Evolutionary conservation across 2,113 vertebrate species (phyloP), one percentile per base, ranked within the genome.

Genomic region (Coracopsis vasa): DNA sequence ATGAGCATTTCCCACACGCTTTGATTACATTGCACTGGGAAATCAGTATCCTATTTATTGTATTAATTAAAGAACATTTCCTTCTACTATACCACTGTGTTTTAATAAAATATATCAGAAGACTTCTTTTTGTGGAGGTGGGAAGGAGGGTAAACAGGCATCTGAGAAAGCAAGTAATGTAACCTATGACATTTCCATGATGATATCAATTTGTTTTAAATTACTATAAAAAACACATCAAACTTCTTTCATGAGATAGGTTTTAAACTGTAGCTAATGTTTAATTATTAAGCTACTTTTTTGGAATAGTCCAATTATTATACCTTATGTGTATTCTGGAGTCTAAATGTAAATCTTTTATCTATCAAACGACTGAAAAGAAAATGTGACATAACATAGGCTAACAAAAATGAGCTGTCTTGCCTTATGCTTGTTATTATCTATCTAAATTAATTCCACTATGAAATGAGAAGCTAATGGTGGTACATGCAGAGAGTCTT

Each of bases 41-140:
- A 96, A n/a, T 9, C 54, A 53, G 31, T 92, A 92, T 93, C 95
- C 31, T 62, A 80, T 77, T 94, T 77, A 67, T 70, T 65, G 25
- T 91, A 65, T 96, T 97, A 97, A 96, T 97, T 92, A 94, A 94
- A 96, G 28, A 73, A 73, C 44, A 90, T 89, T 94, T 94, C 8
- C 21, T 81, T 58, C 16, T 7, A 42, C 31, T 20, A 31, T 47
- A 27, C 27, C 17, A 80, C 35, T 3, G 5, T 50, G 6, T 83
- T 95, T 96, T 87, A 92, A 67, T 94, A 96, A 97, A 97, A 90
- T 27, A 70, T 64, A 45, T 89, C n/a, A 85, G 71, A 91, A 87
- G 42, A 90, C 20, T 66, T 92, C n/a, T 62, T 93, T 54, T 41
- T 69, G 31, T 21, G 1, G 2, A 7, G 13, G 20, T 23, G 29